Percentiles rank a stretch among this genome's conserved stretches.
Conservation (phyloP, 2,113 vertebrate genomes). For the Fregata magnificens region DNA sequence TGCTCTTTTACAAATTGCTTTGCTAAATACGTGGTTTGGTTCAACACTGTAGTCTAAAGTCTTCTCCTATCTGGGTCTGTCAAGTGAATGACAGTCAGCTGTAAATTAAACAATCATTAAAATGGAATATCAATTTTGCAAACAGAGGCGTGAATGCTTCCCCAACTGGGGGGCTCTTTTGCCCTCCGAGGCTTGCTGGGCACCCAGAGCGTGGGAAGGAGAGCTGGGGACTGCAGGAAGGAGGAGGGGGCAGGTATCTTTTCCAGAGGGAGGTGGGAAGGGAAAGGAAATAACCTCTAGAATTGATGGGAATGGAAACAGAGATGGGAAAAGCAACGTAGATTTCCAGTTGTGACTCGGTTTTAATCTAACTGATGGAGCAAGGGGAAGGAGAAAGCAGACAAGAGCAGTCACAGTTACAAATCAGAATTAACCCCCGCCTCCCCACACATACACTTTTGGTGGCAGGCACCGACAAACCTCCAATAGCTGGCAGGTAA, state of each 20-base stretch:
- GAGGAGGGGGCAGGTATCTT: not conserved
- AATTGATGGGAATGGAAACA: not conserved
- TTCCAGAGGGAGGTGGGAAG: not conserved
- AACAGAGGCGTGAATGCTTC: not conserved
- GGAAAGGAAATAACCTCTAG: not conserved
- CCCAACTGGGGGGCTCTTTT: not conserved
- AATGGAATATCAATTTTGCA: not conserved
- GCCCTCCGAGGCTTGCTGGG: not conserved
- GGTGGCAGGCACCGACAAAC: not conserved
- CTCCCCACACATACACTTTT: not conserved
- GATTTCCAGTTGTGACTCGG: not conserved
- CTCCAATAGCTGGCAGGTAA: rapidly evolving
- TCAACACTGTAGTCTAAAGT: not conserved
- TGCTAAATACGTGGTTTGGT: not conserved
- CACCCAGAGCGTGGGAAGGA: not conserved
- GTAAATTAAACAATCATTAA: not conserved
- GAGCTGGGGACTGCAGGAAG: not conserved
- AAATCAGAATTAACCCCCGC: not conserved
- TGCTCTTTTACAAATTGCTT: not conserved
- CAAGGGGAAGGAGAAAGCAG: not conserved
- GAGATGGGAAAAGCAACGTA: not conserved
- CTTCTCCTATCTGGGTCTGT: not conserved
- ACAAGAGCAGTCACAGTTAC: not conserved
- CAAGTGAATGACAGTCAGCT: not conserved
- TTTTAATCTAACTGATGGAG: not conserved